A percentile compares a stretch with the other conserved stretches of the same genome.
Evolutionary conservation across 2,113 vertebrate species (phyloP).

Genomic region (Nothoprocta perdicaria): DNA sequence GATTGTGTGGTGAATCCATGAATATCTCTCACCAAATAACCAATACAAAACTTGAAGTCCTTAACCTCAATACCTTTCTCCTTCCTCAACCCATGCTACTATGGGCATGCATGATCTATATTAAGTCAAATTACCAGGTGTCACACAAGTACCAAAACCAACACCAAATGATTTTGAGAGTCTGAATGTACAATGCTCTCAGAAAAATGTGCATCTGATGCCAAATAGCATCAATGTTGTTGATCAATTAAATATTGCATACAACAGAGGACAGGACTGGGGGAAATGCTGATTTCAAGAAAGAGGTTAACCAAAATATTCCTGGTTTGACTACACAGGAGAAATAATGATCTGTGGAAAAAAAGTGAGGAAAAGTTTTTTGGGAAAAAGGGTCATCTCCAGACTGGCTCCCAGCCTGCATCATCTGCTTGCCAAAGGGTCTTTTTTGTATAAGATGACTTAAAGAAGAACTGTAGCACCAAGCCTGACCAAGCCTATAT

Average conservation of each 20-base stretch:
- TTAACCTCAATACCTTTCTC: not conserved
- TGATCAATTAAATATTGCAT: not conserved
- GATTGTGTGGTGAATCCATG: not conserved
- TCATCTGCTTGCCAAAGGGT: not conserved
- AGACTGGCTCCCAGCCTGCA: not conserved
- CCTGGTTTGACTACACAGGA: not conserved
- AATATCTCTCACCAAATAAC: not conserved
- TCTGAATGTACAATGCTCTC: not conserved
- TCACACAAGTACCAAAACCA: not conserved
- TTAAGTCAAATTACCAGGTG: not conserved
- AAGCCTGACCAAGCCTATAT: not conserved
- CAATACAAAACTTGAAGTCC: not conserved
- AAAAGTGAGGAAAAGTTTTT: not conserved
- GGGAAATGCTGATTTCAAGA: not conserved
- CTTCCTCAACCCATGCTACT: not conserved
- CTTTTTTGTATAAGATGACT: not conserved
- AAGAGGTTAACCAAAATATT: not conserved
- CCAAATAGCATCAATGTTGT: not conserved
- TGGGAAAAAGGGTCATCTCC: not conserved
- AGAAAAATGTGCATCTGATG: not conserved
- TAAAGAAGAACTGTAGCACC: not conserved
- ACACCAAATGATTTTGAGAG: not conserved
- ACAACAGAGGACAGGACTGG: not conserved
- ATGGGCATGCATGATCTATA: rapidly evolving
- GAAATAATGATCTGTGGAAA: not conserved